These are phyloP conservation scores for Subacronicta megacephala DNA, from an alignment of 2,888 invertebrate genomes.

Conservation along the genomic window DNA sequence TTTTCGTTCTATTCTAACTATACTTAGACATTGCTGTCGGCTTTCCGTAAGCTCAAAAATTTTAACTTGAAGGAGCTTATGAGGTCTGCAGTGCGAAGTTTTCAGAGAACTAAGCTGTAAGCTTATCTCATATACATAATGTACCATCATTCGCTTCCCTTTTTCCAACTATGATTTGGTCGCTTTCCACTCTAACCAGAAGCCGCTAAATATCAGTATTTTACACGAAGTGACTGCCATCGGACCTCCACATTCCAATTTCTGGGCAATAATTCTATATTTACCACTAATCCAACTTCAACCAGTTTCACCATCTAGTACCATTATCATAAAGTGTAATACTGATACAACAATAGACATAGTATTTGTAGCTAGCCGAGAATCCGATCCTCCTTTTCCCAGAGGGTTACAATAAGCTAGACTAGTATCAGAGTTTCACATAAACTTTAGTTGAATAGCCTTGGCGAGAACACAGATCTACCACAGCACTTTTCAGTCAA, in stretches of 20 bases:
- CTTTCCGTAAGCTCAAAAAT: constrained; percentile 30
- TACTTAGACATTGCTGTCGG: constrained; percentile 13
- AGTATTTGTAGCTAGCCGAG: constrained; percentile 1
- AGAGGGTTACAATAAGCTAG: constrained; percentile 1
- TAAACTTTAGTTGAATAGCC: background rate
- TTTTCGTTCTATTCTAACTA: constrained; percentile 60
- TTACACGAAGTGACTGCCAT: no score
- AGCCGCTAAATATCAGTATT: no score
- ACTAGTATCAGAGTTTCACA: background rate
- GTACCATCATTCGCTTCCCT: no score
- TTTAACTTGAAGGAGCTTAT: constrained; percentile 25
- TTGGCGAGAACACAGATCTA: background rate
- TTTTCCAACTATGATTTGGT: no score
- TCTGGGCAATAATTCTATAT: no score
- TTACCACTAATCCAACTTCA: background rate
- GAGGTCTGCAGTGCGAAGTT: constrained; percentile 13
- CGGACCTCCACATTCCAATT: no score
- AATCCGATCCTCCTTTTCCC: constrained; percentile 1
- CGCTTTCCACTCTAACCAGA: no score
- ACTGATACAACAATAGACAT: background rate
- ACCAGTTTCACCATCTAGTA: background rate
- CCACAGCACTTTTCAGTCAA: no score
- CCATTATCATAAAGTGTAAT: constrained; percentile 1
- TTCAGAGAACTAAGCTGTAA: constrained; percentile 10
- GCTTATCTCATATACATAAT: constrained; percentile 23